A percentile compares a stretch with the other conserved stretches of the same genome.
These are phyloP conservation scores for Bembecia ichneumoniformis DNA, from an alignment of 2,888 invertebrate genomes.

Conservation along the genomic window DNA sequence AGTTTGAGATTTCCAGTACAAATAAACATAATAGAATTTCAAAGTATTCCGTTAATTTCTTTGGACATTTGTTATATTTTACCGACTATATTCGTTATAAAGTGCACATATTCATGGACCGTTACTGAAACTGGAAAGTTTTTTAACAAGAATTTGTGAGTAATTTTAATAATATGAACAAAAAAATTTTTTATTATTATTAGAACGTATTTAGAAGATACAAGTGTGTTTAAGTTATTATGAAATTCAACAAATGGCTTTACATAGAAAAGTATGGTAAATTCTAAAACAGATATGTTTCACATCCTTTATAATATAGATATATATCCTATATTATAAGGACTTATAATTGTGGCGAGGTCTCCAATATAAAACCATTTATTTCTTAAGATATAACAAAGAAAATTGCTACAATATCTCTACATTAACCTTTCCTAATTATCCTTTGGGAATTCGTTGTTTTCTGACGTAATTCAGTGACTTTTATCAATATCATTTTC, in stretches of 20 bases:
- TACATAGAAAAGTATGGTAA: too few species aligned
- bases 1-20: background rate
- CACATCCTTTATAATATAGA: too few species aligned
- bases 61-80: too few species aligned
- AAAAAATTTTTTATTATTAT: constrained; percentile 34
- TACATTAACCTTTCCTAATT: constrained; percentile 35
- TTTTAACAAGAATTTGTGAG: constrained; percentile 18
- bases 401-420: constrained; percentile 39
- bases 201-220: too few species aligned
- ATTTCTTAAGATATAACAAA: constrained; percentile 32
- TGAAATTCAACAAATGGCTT: too few species aligned
- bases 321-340: too few species aligned
- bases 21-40: too few species aligned
- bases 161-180: constrained; percentile 17
- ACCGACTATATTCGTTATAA: background rate
- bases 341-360: constrained; percentile 18
- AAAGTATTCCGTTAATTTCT: too few species aligned
- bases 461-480: constrained; percentile 27
- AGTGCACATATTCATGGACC: constrained; percentile 2
- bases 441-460: constrained; percentile 43
- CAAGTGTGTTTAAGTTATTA: too few species aligned
- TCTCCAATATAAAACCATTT: constrained; percentile 19
- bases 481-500: constrained; percentile 45
- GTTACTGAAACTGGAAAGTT: constrained; percentile 20
- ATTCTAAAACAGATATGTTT: too few species aligned